These are phyloP conservation scores for Musca vetustissima DNA, from an alignment of 1,140 invertebrate genomes.

Conservation along the genomic window DNA sequence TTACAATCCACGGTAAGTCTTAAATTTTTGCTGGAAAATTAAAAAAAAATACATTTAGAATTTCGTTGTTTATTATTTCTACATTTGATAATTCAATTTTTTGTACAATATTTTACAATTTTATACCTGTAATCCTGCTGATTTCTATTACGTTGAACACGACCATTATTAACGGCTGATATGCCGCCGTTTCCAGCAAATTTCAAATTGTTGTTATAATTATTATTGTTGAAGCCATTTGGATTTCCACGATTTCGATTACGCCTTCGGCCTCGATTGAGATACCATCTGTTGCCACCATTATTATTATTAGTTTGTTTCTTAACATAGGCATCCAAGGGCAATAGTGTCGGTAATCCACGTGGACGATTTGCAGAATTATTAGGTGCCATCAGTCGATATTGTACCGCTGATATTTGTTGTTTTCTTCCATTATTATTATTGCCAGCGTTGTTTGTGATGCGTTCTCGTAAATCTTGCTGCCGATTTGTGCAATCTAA, in stretches of 20 bases:
- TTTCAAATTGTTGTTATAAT: background rate
- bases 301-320: slow-evolving; percentile 10
- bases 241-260: slow-evolving; percentile 2
- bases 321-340: slow-evolving; percentile 14
- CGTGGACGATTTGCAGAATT: slow-evolving; percentile 26
- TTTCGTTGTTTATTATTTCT: too few species aligned
- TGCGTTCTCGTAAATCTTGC: slow-evolving; percentile 25
- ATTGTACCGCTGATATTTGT: slow-evolving; percentile 23
- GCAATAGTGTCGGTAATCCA: slow-evolving; percentile 28
- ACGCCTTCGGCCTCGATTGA: slow-evolving; percentile 7
- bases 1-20: slow-evolving; percentile 20
- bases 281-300: slow-evolving; percentile 27
- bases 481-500: slow-evolving; percentile 10
- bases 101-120: background rate
- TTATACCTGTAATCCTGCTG: slow-evolving; percentile 21
- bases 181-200: background rate
- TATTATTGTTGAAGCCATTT: slow-evolving; percentile 19
- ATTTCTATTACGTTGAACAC: slow-evolving; percentile 8
- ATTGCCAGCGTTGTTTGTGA: background rate
- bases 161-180: background rate
- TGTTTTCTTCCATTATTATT: background rate
- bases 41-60: slow-evolving; percentile 4
- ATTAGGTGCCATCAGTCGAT: slow-evolving; percentile 32
- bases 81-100: too few species aligned
- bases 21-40: slow-evolving; percentile 28